These are phyloP conservation scores for Halcyon malimbica DNA, from an alignment of 2,113 vertebrate genomes.

Conservation along the genomic window DNA sequence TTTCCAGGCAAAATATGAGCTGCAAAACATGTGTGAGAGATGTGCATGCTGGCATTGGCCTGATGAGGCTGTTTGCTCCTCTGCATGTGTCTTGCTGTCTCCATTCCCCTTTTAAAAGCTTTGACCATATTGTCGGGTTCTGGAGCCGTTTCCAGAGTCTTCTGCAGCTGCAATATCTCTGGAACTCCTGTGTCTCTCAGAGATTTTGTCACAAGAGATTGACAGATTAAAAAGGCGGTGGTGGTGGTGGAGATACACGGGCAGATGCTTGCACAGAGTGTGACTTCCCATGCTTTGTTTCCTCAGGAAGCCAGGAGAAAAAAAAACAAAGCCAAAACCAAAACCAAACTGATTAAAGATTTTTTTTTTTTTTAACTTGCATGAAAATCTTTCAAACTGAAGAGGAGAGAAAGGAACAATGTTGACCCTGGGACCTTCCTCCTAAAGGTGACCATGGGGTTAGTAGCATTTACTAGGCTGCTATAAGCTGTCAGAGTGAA, in stretches of 20 bases:
- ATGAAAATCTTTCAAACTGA: background rate
- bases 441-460: background rate
- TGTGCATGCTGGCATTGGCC: background rate
- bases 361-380: background rate
- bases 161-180: background rate
- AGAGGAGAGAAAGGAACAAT: background rate
- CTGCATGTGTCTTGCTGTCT: background rate
- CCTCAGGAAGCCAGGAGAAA: background rate
- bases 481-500: background rate
- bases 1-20: background rate
- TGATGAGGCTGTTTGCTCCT: rapidly evolving
- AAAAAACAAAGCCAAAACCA: background rate
- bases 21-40: background rate
- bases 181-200: rapidly evolving
- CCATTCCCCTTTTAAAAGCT: background rate
- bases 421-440: background rate
- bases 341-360: background rate
- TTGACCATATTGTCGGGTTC: background rate
- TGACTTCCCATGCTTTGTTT: background rate
- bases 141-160: background rate
- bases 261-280: background rate
- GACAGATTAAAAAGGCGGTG: background rate
- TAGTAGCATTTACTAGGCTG: background rate
- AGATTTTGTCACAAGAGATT: background rate
- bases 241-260: background rate